Evolutionary conservation across 2,888 invertebrate species (phyloP).

Genomic region (Leptodirus hochenwartii): DNA sequence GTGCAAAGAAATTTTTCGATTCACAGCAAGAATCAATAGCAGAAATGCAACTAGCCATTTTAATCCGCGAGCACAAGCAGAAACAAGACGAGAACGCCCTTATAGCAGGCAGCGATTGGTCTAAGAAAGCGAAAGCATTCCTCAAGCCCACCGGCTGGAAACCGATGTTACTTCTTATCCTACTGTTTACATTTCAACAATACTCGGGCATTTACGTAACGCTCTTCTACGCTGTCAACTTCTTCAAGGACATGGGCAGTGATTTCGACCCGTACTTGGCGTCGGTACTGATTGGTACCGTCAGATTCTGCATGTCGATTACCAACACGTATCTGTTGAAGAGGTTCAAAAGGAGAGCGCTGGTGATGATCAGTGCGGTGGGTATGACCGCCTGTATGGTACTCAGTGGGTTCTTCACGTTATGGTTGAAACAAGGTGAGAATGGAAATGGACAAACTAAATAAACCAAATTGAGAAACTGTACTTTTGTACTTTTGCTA

Average conservation of each 20-base stretch:
- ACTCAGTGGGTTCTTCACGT: slow-evolving; percentile 35
- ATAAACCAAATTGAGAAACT: background rate
- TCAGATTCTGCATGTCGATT: slow-evolving; percentile 36
- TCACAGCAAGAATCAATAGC: slow-evolving; percentile 27
- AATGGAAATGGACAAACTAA: slow-evolving; percentile 9
- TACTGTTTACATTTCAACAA: slow-evolving; percentile 38
- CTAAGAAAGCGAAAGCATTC: slow-evolving; percentile 27
- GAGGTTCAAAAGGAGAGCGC: slow-evolving; percentile 31
- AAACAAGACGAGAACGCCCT: slow-evolving; percentile 26
- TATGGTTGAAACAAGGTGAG: slow-evolving; percentile 28
- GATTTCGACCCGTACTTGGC: slow-evolving; percentile 33
- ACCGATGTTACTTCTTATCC: slow-evolving; percentile 33
- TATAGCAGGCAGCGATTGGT: slow-evolving; percentile 20
- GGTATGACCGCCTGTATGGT: slow-evolving; percentile 38
- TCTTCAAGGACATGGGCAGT: slow-evolving; percentile 34
- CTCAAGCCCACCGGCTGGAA: slow-evolving; percentile 38
- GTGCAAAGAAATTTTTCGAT: too few species aligned
- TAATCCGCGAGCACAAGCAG: slow-evolving; percentile 34
- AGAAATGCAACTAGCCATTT: slow-evolving; percentile 30
- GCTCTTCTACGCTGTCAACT: slow-evolving; percentile 39
- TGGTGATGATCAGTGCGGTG: slow-evolving; percentile 32
- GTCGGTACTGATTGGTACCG: slow-evolving; percentile 36
- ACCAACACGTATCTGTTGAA: slow-evolving; percentile 35
- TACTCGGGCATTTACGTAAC: slow-evolving; percentile 42
- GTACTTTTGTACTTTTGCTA: slow-evolving; percentile 2